Conservation (phyloP, 1,140 invertebrate species). For the Pseudomyrmex cubaensis region DNA sequence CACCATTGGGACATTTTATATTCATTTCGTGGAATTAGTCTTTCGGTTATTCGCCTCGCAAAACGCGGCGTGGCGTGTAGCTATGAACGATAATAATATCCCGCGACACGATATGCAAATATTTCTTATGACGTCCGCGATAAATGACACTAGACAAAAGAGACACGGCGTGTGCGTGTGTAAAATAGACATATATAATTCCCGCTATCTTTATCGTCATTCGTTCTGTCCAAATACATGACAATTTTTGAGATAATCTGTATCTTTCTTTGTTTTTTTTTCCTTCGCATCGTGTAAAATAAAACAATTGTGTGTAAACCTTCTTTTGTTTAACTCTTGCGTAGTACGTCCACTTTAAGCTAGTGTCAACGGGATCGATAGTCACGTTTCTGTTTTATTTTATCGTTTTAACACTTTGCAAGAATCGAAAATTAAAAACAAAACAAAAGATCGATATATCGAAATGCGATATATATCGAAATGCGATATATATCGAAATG, state of each 20-base stretch:
- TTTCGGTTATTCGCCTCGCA: constrained; percentile 67
- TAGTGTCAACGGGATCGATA: constrained; percentile 11
- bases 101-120: constrained; percentile 57
- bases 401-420: too few species aligned
- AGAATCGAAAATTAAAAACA: too few species aligned
- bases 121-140: constrained; percentile 40
- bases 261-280: too few species aligned
- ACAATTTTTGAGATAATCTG: background rate
- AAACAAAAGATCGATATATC: too few species aligned
- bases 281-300: too few species aligned
- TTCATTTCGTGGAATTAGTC: constrained; percentile 72
- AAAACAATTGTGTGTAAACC: background rate
- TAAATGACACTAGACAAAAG: background rate
- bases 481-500: too few species aligned
- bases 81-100: constrained; percentile 71
- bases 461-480: too few species aligned
- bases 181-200: constrained; percentile 13
- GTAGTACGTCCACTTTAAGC: constrained; percentile 33
- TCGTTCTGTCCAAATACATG: background rate
- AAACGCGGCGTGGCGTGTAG: constrained; percentile 61
- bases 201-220: too few species aligned
- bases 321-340: background rate
- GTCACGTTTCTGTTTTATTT: background rate
- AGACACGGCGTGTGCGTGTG: background rate
- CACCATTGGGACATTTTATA: constrained; percentile 75